Evolutionary conservation across 2,113 vertebrate species (phyloP).

Genomic region (Gracilinanus agilis): DNA sequence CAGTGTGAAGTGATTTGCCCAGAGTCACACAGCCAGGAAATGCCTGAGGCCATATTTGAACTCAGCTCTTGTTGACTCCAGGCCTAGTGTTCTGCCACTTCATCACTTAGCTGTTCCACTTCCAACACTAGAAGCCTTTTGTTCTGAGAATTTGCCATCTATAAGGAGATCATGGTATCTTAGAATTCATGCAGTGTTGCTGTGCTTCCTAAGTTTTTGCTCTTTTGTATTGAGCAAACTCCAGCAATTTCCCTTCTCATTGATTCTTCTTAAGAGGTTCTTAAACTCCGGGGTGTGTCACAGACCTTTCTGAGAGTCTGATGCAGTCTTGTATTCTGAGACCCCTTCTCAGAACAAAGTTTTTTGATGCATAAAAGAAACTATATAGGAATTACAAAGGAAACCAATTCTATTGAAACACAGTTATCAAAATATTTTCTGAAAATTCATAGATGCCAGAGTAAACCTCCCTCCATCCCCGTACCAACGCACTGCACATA

Average conservation of each 20-base stretch:
- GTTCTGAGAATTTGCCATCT: background rate
- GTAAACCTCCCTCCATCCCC: too few species aligned
- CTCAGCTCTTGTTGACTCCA: too few species aligned
- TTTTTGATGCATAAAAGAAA: background rate
- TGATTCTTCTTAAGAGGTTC: background rate
- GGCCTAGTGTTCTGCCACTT: too few species aligned
- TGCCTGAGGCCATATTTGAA: too few species aligned
- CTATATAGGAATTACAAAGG: background rate
- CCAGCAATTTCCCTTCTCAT: background rate
- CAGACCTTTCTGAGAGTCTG: background rate
- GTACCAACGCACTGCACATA: too few species aligned
- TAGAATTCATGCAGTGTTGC: background rate
- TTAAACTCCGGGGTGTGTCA: background rate
- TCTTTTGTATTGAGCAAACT: conserved; percentile 12
- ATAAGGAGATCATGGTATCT: background rate
- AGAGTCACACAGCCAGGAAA: too few species aligned
- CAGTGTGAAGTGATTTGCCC: too few species aligned
- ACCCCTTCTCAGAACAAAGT: background rate
- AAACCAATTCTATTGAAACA: background rate
- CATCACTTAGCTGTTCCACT: background rate
- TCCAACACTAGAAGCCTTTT: background rate
- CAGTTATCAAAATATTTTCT: background rate
- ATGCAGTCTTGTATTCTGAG: background rate
- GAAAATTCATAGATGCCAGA: background rate
- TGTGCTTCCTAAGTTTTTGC: background rate